These are phyloP conservation scores for Bursaphelenchus mucronatus DNA, from an alignment of 1,140 invertebrate species.

Conservation along the genomic window DNA sequence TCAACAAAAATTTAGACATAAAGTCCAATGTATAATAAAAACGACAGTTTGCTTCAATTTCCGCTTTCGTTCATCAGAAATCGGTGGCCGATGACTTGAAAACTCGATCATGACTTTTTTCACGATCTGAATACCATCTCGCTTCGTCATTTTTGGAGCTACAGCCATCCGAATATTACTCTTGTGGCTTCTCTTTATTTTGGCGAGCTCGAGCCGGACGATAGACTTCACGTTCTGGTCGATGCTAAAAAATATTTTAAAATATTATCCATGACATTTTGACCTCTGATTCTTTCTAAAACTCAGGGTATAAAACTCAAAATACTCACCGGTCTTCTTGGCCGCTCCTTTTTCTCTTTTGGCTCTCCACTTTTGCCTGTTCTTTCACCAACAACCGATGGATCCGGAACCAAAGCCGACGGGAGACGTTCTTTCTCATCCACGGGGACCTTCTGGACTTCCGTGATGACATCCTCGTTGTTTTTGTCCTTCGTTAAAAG, in stretches of 20 bases:
- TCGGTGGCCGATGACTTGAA: too few species aligned
- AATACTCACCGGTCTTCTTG: constrained; percentile 6
- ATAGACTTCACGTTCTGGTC: constrained; percentile 26
- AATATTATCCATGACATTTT: neutral
- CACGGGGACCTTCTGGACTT: too few species aligned
- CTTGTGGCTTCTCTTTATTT: neutral
- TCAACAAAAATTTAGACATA: neutral
- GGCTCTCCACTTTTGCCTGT: constrained; percentile 2
- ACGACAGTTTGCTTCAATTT: neutral
- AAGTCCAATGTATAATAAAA: neutral
- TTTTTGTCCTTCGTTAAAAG: too few species aligned
- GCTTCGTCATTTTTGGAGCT: too few species aligned
- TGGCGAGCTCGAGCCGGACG: constrained; percentile 5
- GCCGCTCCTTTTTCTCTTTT: constrained; percentile 2
- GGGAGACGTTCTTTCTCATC: too few species aligned
- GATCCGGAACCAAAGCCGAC: too few species aligned
- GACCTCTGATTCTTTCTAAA: neutral
- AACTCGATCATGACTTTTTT: too few species aligned
- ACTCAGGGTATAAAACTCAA: neutral
- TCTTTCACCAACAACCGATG: too few species aligned
- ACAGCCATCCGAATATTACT: neutral
- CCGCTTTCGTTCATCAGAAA: too few species aligned
- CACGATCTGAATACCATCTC: too few species aligned
- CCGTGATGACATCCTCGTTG: too few species aligned
- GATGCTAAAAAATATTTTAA: constrained; percentile 13